These are phyloP conservation scores for Dasysyrphus albostriatus DNA, from an alignment of 2,888 invertebrate genomes.

Conservation along the genomic window DNA sequence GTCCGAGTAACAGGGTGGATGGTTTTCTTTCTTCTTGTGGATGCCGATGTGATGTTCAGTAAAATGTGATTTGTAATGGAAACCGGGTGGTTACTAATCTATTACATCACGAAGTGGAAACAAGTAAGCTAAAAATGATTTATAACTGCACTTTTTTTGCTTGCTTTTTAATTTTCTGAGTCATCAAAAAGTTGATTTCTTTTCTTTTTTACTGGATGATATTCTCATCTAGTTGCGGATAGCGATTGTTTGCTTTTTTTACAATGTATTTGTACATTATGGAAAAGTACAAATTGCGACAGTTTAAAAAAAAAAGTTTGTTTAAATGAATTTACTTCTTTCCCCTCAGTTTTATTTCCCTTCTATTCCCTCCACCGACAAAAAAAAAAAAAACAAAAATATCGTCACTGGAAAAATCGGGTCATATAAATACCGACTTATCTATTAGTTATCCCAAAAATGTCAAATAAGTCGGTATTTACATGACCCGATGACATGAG, in stretches of 20 bases:
- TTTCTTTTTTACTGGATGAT: neutral
- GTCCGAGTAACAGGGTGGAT: neutral
- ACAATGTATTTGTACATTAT: neutral
- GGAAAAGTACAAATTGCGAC: neutral
- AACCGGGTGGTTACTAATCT: neutral
- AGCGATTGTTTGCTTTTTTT: neutral
- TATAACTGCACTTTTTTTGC: neutral
- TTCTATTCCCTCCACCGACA: no score
- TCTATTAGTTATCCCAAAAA: no score
- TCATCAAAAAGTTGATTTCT: neutral
- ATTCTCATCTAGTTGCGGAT: neutral
- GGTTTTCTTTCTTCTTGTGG: neutral
- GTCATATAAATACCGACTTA: no score
- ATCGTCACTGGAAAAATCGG: no score
- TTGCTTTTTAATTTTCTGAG: neutral
- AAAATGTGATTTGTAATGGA: slow-evolving; percentile 19
- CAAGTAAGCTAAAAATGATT: slow-evolving; percentile 10
- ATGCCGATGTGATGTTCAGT: neutral
- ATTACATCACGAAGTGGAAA: slow-evolving; percentile 2
- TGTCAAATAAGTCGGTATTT: no score
- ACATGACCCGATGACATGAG: no score
- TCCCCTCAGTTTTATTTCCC: no score
- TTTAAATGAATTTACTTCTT: neutral
- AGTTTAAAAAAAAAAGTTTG: neutral
- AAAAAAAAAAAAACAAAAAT: no score